Base-by-base conservation (phyloP, 1,140 invertebrate genomes). In the Drosophila quadrilineata region DNA sequence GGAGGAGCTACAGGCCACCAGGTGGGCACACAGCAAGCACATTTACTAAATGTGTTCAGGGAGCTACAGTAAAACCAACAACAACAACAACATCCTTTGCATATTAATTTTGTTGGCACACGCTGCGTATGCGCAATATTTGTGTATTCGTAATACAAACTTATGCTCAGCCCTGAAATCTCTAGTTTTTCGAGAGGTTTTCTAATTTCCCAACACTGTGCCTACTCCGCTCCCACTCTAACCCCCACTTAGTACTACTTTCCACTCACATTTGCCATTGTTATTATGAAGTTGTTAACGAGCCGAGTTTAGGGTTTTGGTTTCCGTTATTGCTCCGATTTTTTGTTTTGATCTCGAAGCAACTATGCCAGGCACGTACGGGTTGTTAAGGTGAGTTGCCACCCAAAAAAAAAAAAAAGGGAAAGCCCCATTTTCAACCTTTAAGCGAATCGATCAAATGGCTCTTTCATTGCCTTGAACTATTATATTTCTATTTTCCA, bases 31-130 rank as follows among this genome's bases (percentile, higher is more conserved):
- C n/a, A 50, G 53, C 31, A 62, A 48, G 69, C 57, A 73, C 74
- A 77, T 79, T 77, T 50, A 53, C 46, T 63, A 52, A 73, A 74
- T 53, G 75, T 65, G 84, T 76, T 73, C 52, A n/a, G n/a, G n/a
- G 16, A 16, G 28, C 52, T 29, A 36, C 38, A 49, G 80, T 76
- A 52, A 35, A n/a, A n/a, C n/a, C n/a, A n/a, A n/a, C n/a, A n/a
- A n/a, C n/a, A n/a, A n/a, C n/a, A n/a, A n/a, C 52, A 62, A 84
- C 79, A 62, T 41, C 58, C 50, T 74, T 75, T 79, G 79, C 80
- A 84, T 84, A 84, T 84, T 85, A 85, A 84, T 85, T 58, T 54
- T 43, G 56, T 31, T 50, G 49, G 71, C 29, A 35, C 35, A 33
- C 36, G 17, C 24, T 16, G 17, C 33, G 54, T 49, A 29, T 33